Percentiles rank a stretch among this genome's conserved stretches.
These are phyloP conservation scores for Amblyteles armatorius DNA, from an alignment of 2,888 invertebrate species.

Conservation along the genomic window DNA sequence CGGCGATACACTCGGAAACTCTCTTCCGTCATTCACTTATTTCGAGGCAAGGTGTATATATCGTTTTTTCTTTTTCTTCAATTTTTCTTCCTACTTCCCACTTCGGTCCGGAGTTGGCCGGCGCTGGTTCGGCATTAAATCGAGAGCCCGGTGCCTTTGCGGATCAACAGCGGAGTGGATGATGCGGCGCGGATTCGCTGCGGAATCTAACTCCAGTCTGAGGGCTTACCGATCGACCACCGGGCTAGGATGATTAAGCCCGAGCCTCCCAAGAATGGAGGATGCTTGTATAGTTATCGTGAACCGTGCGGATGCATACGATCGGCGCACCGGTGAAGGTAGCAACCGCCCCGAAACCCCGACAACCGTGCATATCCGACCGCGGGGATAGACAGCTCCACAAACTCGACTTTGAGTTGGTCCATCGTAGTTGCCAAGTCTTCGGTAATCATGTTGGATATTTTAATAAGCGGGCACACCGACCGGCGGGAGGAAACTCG, in stretches of 20 bases:
- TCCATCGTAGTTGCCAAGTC: constrained; percentile 82
- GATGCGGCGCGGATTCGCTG: background rate
- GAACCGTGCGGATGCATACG: background rate
- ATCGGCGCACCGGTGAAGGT: background rate
- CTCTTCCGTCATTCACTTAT: constrained; percentile 60
- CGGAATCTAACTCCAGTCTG: background rate
- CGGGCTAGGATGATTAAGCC: background rate
- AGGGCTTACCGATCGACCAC: background rate
- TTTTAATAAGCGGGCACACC: constrained; percentile 82
- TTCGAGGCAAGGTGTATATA: constrained; percentile 44
- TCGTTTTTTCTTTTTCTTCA: background rate
- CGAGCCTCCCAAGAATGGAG: background rate
- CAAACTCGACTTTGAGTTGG: constrained; percentile 75
- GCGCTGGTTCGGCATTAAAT: background rate
- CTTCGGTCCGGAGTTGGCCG: background rate
- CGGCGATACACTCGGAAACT: constrained; percentile 71
- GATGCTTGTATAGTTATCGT: background rate
- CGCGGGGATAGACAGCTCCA: constrained; percentile 63
- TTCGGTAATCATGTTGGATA: constrained; percentile 82
- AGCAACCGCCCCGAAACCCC: background rate
- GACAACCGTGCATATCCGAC: constrained; percentile 44
- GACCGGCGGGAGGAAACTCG: constrained; percentile 74
- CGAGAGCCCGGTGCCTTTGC: background rate
- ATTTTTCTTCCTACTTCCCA: background rate
- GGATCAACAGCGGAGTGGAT: background rate